Evolutionary conservation across 2,113 vertebrate species (phyloP).

Genomic region (Petromus typicus): DNA sequence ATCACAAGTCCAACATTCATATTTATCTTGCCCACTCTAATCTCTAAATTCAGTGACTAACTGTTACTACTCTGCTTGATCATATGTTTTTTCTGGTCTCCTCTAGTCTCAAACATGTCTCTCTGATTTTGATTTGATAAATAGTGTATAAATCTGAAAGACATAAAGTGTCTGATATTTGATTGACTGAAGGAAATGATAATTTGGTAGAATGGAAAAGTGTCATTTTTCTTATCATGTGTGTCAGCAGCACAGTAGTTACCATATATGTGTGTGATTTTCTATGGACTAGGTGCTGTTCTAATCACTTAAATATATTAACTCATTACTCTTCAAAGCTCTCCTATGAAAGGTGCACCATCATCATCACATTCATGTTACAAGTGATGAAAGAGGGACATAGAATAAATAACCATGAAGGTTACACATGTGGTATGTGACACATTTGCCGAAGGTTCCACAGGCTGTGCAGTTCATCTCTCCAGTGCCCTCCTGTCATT

Average conservation of each 20-base stretch:
- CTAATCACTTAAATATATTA: not conserved
- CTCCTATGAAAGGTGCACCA: not conserved
- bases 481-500: rapidly evolving
- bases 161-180: not conserved
- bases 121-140: not conserved
- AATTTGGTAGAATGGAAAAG: not conserved
- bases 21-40: not conserved
- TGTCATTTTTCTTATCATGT: not conserved
- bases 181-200: not conserved
- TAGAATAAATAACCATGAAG: not conserved
- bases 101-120: not conserved
- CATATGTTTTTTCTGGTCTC: not conserved
- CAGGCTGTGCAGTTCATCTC: not conserved
- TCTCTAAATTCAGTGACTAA: not conserved
- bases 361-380: not conserved
- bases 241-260: not conserved
- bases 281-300: rapidly evolving
- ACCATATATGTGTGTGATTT: not conserved
- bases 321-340: not conserved
- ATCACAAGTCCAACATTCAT: not conserved
- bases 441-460: not conserved
- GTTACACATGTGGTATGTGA: not conserved
- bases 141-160: not conserved
- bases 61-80: not conserved
- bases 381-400: not conserved